Evolutionary conservation across 2,797 vertebrate species (phyloP).

Genomic region (Fistularia commersonii): DNA sequence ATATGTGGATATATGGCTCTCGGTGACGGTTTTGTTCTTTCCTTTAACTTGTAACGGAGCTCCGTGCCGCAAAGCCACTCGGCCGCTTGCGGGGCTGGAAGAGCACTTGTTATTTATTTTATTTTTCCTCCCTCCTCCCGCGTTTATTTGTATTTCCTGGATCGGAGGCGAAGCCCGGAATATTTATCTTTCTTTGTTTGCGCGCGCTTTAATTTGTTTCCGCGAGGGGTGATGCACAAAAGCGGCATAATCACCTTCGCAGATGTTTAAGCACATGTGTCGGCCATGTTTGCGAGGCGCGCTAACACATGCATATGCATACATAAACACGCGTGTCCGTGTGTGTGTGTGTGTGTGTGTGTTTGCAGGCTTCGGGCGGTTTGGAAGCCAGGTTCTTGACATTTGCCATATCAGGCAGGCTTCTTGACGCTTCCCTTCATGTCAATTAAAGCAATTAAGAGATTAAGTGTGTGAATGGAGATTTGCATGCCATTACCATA

Average conservation of each 20-base stretch:
- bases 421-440: slow-evolving; percentile 41
- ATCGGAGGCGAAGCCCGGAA: not conserved
- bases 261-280: slow-evolving; percentile 4
- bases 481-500: slow-evolving; percentile 67
- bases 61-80: slow-evolving; percentile 21
- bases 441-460: slow-evolving; percentile 72
- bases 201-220: not conserved
- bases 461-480: slow-evolving; percentile 65
- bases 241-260: slow-evolving; percentile 9
- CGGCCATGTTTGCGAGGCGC: not conserved
- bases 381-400: slow-evolving; percentile 33
- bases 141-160: slow-evolving; percentile 7
- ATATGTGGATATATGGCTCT: slow-evolving; percentile 9
- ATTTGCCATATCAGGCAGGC: slow-evolving; percentile 39
- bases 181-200: slow-evolving; percentile 1
- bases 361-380: slow-evolving; percentile 6
- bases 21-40: slow-evolving; percentile 21
- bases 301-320: not conserved
- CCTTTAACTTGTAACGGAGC: slow-evolving; percentile 31
- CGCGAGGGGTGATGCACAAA: not conserved
- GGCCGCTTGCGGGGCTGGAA: slow-evolving; percentile 12
- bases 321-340: slow-evolving; percentile 4
- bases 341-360: slow-evolving; percentile 1
- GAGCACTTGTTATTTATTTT: slow-evolving; percentile 1
- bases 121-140: not conserved